A percentile compares a stretch with the other conserved stretches of the same genome.
These are phyloP conservation scores for Lutraria rhynchaena DNA, from an alignment of 1,140 invertebrate genomes.

Conservation along the genomic window DNA sequence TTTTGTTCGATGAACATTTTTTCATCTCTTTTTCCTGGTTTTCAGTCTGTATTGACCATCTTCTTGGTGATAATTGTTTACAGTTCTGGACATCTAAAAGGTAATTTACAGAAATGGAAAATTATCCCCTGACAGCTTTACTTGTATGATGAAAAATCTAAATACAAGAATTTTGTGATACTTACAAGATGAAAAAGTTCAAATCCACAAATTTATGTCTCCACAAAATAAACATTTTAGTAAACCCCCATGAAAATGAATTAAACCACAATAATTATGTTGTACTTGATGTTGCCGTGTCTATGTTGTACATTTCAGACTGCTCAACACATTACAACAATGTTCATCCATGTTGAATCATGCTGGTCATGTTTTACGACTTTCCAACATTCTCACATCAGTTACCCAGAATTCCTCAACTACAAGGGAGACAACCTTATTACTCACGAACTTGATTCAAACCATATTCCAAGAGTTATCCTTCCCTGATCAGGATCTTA, in stretches of 20 bases:
- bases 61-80: not conserved
- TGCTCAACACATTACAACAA: not conserved
- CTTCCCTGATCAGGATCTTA: constrained; percentile 23
- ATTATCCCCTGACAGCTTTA: no score
- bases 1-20: no score
- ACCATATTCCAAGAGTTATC: constrained; percentile 32
- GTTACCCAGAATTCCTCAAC: not conserved
- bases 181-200: no score
- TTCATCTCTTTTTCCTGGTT: no score
- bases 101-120: not conserved
- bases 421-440: not conserved
- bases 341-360: not conserved
- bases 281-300: no score
- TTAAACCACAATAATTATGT: no score
- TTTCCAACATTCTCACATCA: constrained; percentile 1
- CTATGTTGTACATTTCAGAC: not conserved
- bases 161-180: no score
- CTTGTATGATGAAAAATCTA: no score
- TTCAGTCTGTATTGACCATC: constrained; percentile 24
- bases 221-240: no score
- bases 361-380: not conserved
- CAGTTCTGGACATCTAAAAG: constrained; percentile 15
- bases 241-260: no score
- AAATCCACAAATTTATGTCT: no score
- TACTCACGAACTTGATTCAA: not conserved